Evolutionary conservation across 1,140 invertebrate genomes (phyloP).

Genomic region (Nasonia vitripennis): DNA sequence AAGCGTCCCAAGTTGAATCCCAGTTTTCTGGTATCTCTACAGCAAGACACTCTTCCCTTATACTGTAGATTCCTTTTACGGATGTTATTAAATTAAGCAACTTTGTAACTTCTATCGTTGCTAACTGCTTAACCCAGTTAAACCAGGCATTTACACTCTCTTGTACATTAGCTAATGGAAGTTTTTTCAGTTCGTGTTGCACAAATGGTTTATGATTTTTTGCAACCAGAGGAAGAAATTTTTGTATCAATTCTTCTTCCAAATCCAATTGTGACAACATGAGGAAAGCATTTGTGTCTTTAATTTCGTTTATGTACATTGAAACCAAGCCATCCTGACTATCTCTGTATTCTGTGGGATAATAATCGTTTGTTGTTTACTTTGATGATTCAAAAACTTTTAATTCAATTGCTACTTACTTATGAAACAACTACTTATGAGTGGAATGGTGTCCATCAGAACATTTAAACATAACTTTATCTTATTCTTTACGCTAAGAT

Average conservation of each 20-base stretch:
- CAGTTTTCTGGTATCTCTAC: slow-evolving; percentile 78
- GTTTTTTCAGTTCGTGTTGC: slow-evolving; percentile 64
- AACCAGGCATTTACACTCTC: slow-evolving; percentile 77
- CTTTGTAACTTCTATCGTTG: slow-evolving; percentile 74
- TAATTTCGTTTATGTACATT: slow-evolving; percentile 73
- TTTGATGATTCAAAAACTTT: not conserved
- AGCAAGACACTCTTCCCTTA: slow-evolving; percentile 78
- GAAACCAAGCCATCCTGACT: slow-evolving; percentile 62
- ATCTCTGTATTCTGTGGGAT: slow-evolving; percentile 66
- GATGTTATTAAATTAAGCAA: slow-evolving; percentile 79
- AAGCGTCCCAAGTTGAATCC: slow-evolving; percentile 77
- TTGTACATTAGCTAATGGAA: slow-evolving; percentile 64
- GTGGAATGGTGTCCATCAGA: slow-evolving; percentile 73
- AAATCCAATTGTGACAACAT: slow-evolving; percentile 74
- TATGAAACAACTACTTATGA: slow-evolving; percentile 81
- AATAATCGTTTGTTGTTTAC: slow-evolving; percentile 31
- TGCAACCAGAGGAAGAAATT: slow-evolving; percentile 73
- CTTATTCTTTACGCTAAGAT: slow-evolving; percentile 74
- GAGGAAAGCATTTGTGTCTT: slow-evolving; percentile 73
- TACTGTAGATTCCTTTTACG: slow-evolving; percentile 79
- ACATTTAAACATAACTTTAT: slow-evolving; percentile 76
- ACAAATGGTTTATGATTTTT: slow-evolving; percentile 72
- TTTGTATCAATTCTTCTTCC: slow-evolving; percentile 72
- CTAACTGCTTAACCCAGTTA: slow-evolving; percentile 77
- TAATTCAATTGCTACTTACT: slow-evolving; percentile 71